A percentile compares a stretch with the other conserved stretches of the same genome.
Evolutionary conservation across 2,113 vertebrate species (phyloP).

Genomic region (Misgurnus anguillicaudatus): DNA sequence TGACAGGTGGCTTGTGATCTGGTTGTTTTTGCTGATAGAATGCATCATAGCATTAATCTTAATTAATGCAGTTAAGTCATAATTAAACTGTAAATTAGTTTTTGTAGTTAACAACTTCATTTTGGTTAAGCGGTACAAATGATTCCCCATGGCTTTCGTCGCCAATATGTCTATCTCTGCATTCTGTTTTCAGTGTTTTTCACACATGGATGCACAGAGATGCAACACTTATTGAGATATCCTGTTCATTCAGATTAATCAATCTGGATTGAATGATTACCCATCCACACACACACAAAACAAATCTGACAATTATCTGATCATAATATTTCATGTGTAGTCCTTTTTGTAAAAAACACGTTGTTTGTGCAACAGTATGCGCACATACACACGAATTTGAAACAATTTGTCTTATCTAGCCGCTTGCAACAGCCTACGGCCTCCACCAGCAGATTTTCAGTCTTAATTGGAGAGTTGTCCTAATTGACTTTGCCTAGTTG

Average conservation of each 20-base stretch:
- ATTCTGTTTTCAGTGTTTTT: conserved; percentile 43
- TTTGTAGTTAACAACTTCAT: conserved; percentile 31
- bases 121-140: conserved; percentile 21
- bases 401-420: conserved; percentile 48
- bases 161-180: conserved; percentile 19
- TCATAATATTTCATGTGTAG: conserved; percentile 60
- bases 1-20: too few relatives aligned
- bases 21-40: too few relatives aligned
- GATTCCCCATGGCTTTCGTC: conserved; percentile 8
- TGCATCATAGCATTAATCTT: too few relatives aligned
- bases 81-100: background rate
- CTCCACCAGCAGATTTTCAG: conserved; percentile 70
- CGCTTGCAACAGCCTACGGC: conserved; percentile 56
- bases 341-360: conserved; percentile 58
- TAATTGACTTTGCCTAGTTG: conserved; percentile 77
- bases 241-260: conserved; percentile 25
- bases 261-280: conserved; percentile 5
- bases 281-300: background rate
- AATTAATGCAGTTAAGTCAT: background rate
- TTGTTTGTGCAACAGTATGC: conserved; percentile 54
- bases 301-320: too few relatives aligned
- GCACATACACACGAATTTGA: conserved; percentile 56
- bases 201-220: background rate
- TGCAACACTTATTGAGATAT: background rate
- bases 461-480: conserved; percentile 72